Evolutionary conservation across 2,888 invertebrate species (phyloP).

Genomic region (Coenonympha glycerion): DNA sequence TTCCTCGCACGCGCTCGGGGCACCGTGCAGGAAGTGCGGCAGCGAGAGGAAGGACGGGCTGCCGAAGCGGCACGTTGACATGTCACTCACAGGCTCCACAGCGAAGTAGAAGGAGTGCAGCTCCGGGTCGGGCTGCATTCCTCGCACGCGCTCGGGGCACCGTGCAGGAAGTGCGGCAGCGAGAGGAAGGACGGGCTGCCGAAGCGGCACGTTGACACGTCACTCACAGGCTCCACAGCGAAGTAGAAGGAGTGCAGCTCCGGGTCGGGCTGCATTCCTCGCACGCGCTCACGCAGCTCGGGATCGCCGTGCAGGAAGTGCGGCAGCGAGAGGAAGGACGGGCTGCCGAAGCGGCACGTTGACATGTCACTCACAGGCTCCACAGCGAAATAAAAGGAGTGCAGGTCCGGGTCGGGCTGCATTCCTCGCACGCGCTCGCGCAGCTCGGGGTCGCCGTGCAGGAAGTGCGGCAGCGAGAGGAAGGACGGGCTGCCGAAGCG

Average conservation of each 20-base stretch:
- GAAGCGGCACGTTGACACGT: no score
- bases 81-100: conserved; percentile 85
- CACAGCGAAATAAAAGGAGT: conserved; percentile 84
- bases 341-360: no score
- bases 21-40: no score
- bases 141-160: conserved; percentile 81
- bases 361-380: conserved; percentile 86
- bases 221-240: no score
- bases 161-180: conserved; percentile 89
- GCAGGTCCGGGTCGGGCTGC: conserved; percentile 79
- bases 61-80: no score
- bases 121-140: conserved; percentile 80
- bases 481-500: no score
- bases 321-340: no score
- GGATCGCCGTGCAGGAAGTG: conserved; percentile 88
- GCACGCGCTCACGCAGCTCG: conserved; percentile 76
- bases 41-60: no score
- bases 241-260: conserved; percentile 85
- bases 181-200: no score
- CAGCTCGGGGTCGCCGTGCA: conserved; percentile 82
- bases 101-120: conserved; percentile 85
- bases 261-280: conserved; percentile 81
- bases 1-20: no score
- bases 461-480: conserved; percentile 89
- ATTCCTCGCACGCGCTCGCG: conserved; percentile 80